phyloP scores from a whole-genome alignment of 2,797 vertebrate genomes.

The Erethizon dorsatum region DNA sequence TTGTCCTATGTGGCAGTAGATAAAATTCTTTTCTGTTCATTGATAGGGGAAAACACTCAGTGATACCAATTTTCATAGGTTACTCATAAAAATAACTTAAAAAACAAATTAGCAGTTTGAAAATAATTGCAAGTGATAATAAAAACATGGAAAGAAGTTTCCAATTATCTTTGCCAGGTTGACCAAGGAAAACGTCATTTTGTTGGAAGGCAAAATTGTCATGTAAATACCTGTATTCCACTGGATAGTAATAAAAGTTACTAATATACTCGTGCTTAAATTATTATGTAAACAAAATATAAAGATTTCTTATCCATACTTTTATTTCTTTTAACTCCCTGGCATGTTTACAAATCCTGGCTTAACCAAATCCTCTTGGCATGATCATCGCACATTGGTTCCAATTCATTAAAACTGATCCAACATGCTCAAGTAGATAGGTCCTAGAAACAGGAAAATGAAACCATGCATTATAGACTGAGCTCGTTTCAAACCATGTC shows the following conservation, averaged over 20 bases:
- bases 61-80: not conserved
- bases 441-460: not conserved
- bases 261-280: not conserved
- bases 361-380: not conserved
- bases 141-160: not conserved
- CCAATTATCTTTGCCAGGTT: not conserved
- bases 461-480: not conserved
- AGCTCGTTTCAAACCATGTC: not conserved
- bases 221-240: not conserved
- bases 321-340: slow-evolving; percentile 23
- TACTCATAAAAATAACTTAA: slow-evolving; percentile 19
- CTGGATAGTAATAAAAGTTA: slow-evolving; percentile 3
- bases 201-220: not conserved
- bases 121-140: not conserved
- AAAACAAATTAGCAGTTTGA: not conserved
- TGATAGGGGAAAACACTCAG: not conserved
- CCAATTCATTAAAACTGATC: not conserved
- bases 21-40: not conserved
- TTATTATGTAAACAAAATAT: slow-evolving; percentile 22
- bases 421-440: not conserved
- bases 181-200: not conserved
- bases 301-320: not conserved
- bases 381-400: not conserved
- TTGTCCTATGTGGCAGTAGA: not conserved
- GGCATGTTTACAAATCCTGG: not conserved